Base-by-base conservation (phyloP, 1,140 invertebrate genomes). In the Latrodectus geometricus region DNA sequence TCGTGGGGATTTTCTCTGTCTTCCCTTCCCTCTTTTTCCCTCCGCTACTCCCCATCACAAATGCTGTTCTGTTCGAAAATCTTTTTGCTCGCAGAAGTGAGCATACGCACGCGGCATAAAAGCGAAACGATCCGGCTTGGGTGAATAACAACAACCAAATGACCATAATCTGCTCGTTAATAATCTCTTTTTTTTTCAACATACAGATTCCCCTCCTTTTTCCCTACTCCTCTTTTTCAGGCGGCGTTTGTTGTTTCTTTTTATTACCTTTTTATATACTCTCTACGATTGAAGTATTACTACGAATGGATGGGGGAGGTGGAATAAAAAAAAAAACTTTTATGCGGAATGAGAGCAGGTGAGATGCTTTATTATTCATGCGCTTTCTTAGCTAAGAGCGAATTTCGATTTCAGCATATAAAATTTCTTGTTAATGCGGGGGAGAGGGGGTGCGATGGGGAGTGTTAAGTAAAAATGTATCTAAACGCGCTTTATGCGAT, bases 131-230 rank as follows among this genome's bases (percentile, higher is more conserved):
- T 86, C 83, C 52, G 49, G 20, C 35, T 35, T 35, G 49, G 69
- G 74, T 87, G 85, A 87, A 87, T 87, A 79, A 87, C 69, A 87
- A 87, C 85, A 79, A 80, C 76, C 85, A 87, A 87, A 87, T 87
- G 77, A 75, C 85, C 85, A 76, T 87, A 87, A 87, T 87, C 85
- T 87, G 72, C 69, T 65, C 82, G 83, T 88, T 88, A 88, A 86
- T 80, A 88, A 88, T 78, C 77, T 61, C 49, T 74, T 72, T 80
- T 81, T 88, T 88, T 84, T 56, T 11, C n/a, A 35, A 35, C 35
- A 35, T 35, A 35, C 35, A 35, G 35, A 35, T 35, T 83, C 7
- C 61, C 49, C 21, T 65, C 68, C 56, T 52, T 15, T 85, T 49
- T 35, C 73, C 35, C 35, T 52, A 48, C 48, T 23, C 50, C 73